Conservation (phyloP, 2,113 vertebrate species). For the Tragelaphus strepsiceros region DNA sequence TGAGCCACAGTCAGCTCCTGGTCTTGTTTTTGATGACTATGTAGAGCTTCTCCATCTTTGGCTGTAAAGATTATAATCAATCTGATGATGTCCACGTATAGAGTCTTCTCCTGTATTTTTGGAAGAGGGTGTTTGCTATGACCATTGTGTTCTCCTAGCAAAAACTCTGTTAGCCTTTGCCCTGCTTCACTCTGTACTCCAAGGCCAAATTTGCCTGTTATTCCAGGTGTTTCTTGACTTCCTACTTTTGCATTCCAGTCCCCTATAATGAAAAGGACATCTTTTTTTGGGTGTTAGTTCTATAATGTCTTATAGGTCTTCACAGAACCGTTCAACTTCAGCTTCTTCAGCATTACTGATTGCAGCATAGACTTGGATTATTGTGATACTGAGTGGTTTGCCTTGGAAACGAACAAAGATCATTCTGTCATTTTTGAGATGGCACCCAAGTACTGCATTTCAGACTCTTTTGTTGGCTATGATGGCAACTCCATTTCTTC, state of each 20-base stretch:
- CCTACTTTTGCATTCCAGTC: not conserved
- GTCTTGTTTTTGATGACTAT: not conserved
- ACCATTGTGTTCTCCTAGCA: not conserved
- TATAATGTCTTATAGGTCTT: not conserved
- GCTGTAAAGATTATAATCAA: not conserved
- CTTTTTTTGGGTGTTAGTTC: not conserved
- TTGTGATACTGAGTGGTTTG: not conserved
- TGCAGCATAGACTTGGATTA: not conserved
- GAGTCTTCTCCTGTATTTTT: not conserved
- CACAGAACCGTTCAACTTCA: not conserved
- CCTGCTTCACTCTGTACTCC: not conserved
- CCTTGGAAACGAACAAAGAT: not conserved
- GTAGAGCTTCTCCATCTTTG: not conserved
- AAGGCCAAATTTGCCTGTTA: not conserved
- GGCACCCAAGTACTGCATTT: not conserved
- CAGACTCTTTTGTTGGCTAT: not conserved
- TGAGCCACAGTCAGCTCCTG: not conserved
- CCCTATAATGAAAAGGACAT: not conserved
- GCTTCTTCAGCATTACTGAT: not conserved
- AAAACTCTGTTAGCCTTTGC: not conserved
- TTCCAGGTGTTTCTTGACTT: not conserved
- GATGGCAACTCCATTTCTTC: not conserved
- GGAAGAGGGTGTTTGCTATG: not conserved
- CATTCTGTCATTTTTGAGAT: not conserved
- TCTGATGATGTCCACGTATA: not conserved